These are phyloP conservation scores for Siphonodentalium dalli DNA, from an alignment of 2,888 invertebrate species.

Conservation along the genomic window DNA sequence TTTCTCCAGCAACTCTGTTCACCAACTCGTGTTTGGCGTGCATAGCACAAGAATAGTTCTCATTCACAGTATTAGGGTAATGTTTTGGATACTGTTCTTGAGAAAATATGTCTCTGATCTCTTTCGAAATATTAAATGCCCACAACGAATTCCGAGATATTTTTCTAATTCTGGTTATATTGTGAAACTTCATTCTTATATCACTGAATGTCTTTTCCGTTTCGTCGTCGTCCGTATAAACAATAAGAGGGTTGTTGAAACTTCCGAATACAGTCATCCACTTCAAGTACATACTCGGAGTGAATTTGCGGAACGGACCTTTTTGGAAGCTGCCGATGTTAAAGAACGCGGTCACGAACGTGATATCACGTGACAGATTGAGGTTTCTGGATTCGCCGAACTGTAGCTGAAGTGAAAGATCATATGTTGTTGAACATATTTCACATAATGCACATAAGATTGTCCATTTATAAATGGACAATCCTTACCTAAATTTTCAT, in stretches of 20 bases:
- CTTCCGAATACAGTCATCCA: not conserved
- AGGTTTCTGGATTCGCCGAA: too few relatives aligned
- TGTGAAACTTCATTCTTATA: not conserved
- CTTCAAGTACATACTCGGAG: not conserved
- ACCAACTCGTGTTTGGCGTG: constrained; percentile 16
- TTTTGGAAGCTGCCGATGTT: too few relatives aligned
- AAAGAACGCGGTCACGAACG: too few relatives aligned
- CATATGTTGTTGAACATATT: too few relatives aligned
- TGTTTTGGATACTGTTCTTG: constrained; percentile 13
- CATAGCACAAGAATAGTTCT: constrained; percentile 10
- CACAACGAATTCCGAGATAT: constrained; percentile 6
- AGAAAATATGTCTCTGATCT: constrained; percentile 7
- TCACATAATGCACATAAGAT: too few relatives aligned
- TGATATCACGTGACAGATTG: too few relatives aligned
- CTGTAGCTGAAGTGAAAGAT: too few relatives aligned
- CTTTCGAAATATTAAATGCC: constrained; percentile 10
- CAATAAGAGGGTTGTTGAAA: not conserved
- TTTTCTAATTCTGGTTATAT: not conserved
- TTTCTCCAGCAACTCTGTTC: constrained; percentile 2
- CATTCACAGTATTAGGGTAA: constrained; percentile 14
- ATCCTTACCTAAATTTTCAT: too few relatives aligned
- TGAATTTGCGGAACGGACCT: too few relatives aligned
- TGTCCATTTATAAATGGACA: too few relatives aligned
- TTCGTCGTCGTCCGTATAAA: not conserved
- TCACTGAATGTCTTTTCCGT: not conserved